Conservation (phyloP, 2,113 vertebrate species). For the Bungarus multicinctus region DNA sequence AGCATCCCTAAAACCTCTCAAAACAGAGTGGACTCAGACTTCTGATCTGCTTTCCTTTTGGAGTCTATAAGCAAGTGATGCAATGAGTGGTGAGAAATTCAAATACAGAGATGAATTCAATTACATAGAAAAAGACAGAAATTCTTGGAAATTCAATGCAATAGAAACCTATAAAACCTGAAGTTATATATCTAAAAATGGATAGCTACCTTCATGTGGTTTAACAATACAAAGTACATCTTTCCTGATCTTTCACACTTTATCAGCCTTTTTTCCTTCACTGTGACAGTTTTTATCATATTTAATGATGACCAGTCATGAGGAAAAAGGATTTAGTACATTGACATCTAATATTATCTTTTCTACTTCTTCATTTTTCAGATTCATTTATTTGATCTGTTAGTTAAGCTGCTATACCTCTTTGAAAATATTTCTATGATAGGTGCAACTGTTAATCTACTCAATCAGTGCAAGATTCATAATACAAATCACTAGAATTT, state of each 20-base stretch:
- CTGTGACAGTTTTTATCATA: slow-evolving; percentile 59
- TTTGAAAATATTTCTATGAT: slow-evolving; percentile 47
- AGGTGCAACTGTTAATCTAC: slow-evolving; percentile 50
- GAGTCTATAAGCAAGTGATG: background rate
- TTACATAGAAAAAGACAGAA: background rate
- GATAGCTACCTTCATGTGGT: slow-evolving; percentile 35
- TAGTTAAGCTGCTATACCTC: slow-evolving; percentile 53
- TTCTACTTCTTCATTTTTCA: slow-evolving; percentile 53
- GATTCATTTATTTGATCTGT: slow-evolving; percentile 45
- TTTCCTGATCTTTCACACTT: slow-evolving; percentile 22
- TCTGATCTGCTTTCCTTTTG: background rate
- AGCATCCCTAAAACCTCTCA: background rate
- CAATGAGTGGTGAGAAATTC: background rate
- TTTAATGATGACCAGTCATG: slow-evolving; percentile 59
- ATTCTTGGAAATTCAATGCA: background rate
- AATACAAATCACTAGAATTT: slow-evolving; percentile 37
- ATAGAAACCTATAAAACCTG: background rate
- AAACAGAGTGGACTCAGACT: background rate
- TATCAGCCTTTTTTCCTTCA: slow-evolving; percentile 63
- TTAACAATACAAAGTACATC: slow-evolving; percentile 50
- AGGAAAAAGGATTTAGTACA: slow-evolving; percentile 55
- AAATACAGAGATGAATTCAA: background rate
- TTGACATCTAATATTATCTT: slow-evolving; percentile 66
- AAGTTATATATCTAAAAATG: slow-evolving; percentile 13
- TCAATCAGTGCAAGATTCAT: slow-evolving; percentile 49